Evolutionary conservation across 2,888 invertebrate genomes (phyloP), one percentile per base, ranked within the genome.

Genomic region (Spisula solida): DNA sequence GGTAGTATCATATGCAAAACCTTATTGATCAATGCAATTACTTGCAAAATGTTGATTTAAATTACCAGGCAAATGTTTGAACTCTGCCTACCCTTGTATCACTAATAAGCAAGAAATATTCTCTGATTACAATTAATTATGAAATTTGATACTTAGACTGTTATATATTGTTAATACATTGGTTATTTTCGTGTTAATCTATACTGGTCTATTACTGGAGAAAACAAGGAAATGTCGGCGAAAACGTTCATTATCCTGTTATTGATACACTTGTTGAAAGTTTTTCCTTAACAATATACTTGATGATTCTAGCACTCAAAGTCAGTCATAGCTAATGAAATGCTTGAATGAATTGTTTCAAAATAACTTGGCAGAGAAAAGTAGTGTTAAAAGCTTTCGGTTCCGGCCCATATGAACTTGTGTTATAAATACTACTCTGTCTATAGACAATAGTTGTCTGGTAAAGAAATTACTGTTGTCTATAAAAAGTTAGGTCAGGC

Each of bases 321-420:
- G 31, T 31, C 34, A 31, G 75, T 34, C 75, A 31, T 34, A 75
- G 18, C 18, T 0, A 34, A 75, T 75, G 18, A 75, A 75, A 75
- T 75, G 75, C 75, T 18, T 75, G 31, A 75, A 31, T 75, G 75
- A 60, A 60, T 60, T 34, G 75, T 75, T 75, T 75, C 16, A 75
- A 75, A 75, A 75, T 34, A 34, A 75, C 75, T 75, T 75, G 75
- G 75, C 75, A 75, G 34, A 14, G 31, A 75, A 75, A 16, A 31
- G 31, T 14, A 75, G 75, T 75, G 75, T 75, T 75, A 31, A 75
- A 75, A 75, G 75, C 29, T 75, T 75, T 75, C 25, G 6, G 75
- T 75, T 75, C 75, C 31, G 16, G 16, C 34, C 34, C 31, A 75
- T 75, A 31, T 75, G 18, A 75, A 31, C 14, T 41, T 18, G 34